Conservation (phyloP, 2,888 invertebrate genomes). For the Drosophila percnosoma region DNA sequence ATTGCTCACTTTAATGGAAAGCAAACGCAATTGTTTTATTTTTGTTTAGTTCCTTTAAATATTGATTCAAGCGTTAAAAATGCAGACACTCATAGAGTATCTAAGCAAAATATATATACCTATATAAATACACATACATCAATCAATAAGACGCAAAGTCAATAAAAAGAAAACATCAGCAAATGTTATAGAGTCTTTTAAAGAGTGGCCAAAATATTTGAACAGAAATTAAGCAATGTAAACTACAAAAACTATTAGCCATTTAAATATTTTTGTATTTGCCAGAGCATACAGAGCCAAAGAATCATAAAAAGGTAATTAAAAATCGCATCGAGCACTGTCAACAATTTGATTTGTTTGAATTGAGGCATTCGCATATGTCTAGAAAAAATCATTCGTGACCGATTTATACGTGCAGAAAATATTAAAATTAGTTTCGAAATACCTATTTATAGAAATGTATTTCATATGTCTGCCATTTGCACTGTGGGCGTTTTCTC, state of each 20-base stretch:
- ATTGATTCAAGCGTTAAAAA: constrained; percentile 63
- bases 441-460: constrained; percentile 62
- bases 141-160: constrained; percentile 46
- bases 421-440: constrained; percentile 69
- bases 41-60: constrained; percentile 53
- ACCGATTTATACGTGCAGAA: constrained; percentile 62
- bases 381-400: constrained; percentile 51
- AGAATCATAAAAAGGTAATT: constrained; percentile 60
- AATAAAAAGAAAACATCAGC: constrained; percentile 44
- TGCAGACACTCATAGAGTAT: constrained; percentile 49
- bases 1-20: constrained; percentile 62
- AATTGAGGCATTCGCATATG: constrained; percentile 68
- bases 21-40: constrained; percentile 23
- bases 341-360: constrained; percentile 74
- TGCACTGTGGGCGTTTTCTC: constrained; percentile 32
- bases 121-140: constrained; percentile 12
- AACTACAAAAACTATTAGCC: constrained; percentile 55
- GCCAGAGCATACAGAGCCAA: not conserved
- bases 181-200: constrained; percentile 32
- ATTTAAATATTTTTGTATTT: constrained; percentile 22
- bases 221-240: constrained; percentile 68
- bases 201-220: constrained; percentile 60
- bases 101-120: constrained; percentile 11
- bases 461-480: constrained; percentile 63
- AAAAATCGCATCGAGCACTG: constrained; percentile 46